phyloP scores from a whole-genome alignment of 2,888 invertebrate genomes.

The Calameuta filiformis region DNA sequence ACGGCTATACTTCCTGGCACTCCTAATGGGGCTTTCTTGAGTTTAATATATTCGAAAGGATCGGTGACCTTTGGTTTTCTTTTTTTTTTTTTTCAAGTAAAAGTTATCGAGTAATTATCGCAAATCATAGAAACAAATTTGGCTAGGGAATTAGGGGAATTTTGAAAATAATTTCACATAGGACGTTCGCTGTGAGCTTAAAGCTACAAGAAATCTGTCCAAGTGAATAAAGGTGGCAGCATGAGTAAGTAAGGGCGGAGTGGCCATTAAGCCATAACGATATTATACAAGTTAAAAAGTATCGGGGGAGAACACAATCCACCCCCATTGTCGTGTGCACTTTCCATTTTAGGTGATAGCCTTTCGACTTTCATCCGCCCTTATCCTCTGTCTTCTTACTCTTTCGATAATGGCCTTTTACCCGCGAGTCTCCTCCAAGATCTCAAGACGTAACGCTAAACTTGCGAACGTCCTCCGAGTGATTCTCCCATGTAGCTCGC shows the following conservation, averaged over 20 bases:
- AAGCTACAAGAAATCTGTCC: neutral
- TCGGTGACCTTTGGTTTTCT: neutral
- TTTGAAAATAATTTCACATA: too few relatives aligned
- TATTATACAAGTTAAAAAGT: neutral
- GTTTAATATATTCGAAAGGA: neutral
- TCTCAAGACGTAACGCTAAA: neutral
- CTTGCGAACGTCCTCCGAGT: neutral
- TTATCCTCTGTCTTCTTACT: neutral
- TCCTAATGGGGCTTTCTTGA: neutral
- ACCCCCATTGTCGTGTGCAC: neutral
- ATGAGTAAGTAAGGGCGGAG: neutral
- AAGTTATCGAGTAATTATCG: too few relatives aligned
- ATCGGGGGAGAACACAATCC: neutral
- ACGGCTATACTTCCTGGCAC: neutral
- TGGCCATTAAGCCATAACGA: neutral
- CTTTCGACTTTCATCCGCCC: neutral
- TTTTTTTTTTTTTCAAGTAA: neutral
- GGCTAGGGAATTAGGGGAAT: too few relatives aligned
- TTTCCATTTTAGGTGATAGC: neutral
- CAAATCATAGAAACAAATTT: too few relatives aligned
- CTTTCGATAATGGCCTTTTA: constrained; percentile 1
- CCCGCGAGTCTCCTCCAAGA: neutral
- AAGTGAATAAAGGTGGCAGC: neutral
- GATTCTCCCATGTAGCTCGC: neutral
- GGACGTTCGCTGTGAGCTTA: too few relatives aligned